These are phyloP conservation scores for Pogonocichla stellata DNA, from an alignment of 2,113 vertebrate species.

Conservation along the genomic window DNA sequence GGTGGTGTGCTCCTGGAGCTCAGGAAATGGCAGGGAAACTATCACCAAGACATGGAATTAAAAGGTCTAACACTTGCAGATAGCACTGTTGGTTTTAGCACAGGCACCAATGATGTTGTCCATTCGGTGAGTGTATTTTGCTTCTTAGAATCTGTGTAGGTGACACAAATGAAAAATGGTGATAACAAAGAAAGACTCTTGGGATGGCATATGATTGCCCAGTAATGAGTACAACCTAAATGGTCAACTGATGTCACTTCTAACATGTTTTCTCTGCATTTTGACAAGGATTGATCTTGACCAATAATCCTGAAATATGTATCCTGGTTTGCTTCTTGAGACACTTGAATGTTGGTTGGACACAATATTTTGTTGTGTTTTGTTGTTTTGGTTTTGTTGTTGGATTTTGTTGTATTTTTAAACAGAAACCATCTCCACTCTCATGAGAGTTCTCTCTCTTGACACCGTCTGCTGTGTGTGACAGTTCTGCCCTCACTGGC, in stretches of 20 bases:
- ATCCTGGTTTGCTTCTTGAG: background rate
- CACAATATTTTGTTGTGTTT: background rate
- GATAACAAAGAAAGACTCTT: background rate
- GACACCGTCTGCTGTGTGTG: background rate
- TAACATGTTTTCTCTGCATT: background rate
- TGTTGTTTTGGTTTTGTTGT: background rate
- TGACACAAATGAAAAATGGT: background rate
- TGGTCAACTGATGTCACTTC: background rate
- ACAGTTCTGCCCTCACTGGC: background rate
- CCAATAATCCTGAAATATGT: background rate
- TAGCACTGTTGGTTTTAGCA: background rate
- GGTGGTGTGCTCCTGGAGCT: background rate
- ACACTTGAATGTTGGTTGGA: background rate
- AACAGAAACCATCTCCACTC: background rate
- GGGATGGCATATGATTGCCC: background rate
- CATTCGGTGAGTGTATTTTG: background rate
- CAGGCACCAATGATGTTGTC: background rate
- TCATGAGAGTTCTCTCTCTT: background rate
- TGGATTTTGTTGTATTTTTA: background rate
- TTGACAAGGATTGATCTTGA: background rate
- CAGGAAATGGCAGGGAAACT: background rate
- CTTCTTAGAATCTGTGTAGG: fast-evolving
- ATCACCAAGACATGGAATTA: background rate
- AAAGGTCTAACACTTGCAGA: background rate
- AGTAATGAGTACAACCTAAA: background rate